phyloP scores from a whole-genome alignment of 1,140 invertebrate genomes.

The Ylistrum balloti region DNA sequence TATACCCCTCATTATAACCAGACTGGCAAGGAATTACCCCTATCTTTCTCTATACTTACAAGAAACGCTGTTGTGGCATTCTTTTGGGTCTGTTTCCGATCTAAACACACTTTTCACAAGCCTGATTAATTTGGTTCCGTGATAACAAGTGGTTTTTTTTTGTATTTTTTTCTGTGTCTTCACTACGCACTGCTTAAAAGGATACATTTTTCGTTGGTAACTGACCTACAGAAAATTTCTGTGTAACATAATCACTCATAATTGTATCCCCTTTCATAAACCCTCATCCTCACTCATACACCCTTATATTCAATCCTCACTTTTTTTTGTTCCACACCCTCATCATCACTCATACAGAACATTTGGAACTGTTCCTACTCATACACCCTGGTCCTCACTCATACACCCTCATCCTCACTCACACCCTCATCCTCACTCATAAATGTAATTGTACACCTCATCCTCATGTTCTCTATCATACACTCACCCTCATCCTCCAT shows the following conservation, averaged over 20 bases:
- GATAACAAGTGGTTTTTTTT: not conserved
- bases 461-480: too few relatives aligned
- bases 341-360: not conserved
- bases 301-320: not conserved
- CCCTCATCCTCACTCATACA: not conserved
- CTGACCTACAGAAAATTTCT: not conserved
- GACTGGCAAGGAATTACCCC: not conserved
- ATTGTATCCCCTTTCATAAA: not conserved
- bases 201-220: not conserved
- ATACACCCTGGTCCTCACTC: too few relatives aligned
- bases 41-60: not conserved
- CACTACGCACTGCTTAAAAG: too few relatives aligned
- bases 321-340: not conserved
- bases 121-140: not conserved
- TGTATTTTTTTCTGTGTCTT: too few relatives aligned
- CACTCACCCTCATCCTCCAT: too few relatives aligned
- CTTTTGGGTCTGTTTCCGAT: not conserved
- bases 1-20: not conserved
- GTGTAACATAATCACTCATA: not conserved
- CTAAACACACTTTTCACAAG: not conserved
- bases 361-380: conserved; percentile 21
- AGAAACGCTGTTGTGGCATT: conserved; percentile 14
- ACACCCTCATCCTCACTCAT: too few relatives aligned
- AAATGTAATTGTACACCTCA: too few relatives aligned
- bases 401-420: too few relatives aligned